These are phyloP conservation scores for Polydrusus cervinus DNA, from an alignment of 2,888 invertebrate genomes.

Conservation along the genomic window DNA sequence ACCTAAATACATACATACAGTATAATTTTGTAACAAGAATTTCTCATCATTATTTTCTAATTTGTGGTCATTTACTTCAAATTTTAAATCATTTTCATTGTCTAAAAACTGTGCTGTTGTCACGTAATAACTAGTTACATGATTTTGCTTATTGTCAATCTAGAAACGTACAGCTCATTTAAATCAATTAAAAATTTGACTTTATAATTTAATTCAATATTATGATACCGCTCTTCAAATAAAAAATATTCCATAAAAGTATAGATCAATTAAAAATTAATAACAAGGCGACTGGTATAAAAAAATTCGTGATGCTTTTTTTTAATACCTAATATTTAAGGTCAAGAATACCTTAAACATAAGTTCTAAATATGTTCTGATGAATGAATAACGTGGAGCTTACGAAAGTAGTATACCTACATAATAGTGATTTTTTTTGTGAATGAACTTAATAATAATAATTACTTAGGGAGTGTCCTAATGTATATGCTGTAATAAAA, in stretches of 20 bases:
- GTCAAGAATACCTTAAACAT: not conserved
- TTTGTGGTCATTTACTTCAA: no score
- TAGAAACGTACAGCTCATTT: not conserved
- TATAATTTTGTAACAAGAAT: no score
- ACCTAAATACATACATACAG: no score
- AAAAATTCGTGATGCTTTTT: not conserved
- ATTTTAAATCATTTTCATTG: no score
- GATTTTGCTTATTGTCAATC: not conserved
- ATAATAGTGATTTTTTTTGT: not conserved
- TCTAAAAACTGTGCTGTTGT: no score
- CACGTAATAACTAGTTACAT: not conserved
- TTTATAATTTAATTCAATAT: not conserved
- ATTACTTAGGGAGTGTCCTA: not conserved
- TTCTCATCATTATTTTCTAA: no score
- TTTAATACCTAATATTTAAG: not conserved
- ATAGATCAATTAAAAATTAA: not conserved
- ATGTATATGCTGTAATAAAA: no score
- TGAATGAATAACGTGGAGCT: conserved; percentile 11
- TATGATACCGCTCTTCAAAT: not conserved
- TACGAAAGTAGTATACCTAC: not conserved
- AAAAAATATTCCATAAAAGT: conserved; percentile 4
- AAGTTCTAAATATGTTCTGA: conserved; percentile 1
- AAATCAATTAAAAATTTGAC: not conserved
- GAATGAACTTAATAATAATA: conserved; percentile 5
- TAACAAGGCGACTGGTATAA: not conserved